Evolutionary conservation across 1,140 invertebrate genomes (phyloP).

Genomic region (Camponotus pennsylvanicus): DNA sequence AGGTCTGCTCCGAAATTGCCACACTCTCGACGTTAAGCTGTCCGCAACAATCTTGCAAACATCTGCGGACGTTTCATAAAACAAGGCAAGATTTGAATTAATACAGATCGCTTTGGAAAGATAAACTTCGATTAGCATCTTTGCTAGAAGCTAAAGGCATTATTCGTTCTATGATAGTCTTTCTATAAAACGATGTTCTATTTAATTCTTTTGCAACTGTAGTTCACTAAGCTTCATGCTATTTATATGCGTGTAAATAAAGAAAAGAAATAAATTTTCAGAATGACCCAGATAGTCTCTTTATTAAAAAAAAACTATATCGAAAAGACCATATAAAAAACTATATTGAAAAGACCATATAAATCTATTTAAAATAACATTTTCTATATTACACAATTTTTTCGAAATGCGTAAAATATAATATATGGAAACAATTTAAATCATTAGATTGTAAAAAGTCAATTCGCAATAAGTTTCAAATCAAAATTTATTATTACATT

Average conservation of each 20-base stretch:
- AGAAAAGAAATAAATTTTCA: not conserved
- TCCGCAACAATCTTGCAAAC: constrained; percentile 13
- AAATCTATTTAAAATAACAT: not conserved
- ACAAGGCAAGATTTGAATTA: constrained; percentile 2
- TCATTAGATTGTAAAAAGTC: not conserved
- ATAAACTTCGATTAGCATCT: constrained; percentile 10
- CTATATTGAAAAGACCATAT: not conserved
- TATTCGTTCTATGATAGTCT: constrained; percentile 15
- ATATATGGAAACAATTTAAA: not conserved
- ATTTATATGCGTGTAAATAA: not conserved
- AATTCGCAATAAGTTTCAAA: not conserved
- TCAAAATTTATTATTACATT: not conserved
- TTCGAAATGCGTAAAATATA: not conserved
- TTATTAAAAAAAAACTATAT: not conserved
- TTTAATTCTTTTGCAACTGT: not conserved
- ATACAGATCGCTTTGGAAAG: constrained; percentile 6
- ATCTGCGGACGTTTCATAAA: constrained; percentile 27
- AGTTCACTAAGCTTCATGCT: not conserved
- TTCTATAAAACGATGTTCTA: not conserved
- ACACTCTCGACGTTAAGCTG: constrained; percentile 21
- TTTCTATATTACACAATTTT: not conserved
- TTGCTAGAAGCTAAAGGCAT: not conserved
- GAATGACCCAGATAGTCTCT: not conserved
- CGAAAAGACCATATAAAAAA: not conserved
- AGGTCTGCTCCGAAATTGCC: constrained; percentile 25